phyloP scores from a whole-genome alignment of 1,140 invertebrate species.

The Tribolium madens region DNA sequence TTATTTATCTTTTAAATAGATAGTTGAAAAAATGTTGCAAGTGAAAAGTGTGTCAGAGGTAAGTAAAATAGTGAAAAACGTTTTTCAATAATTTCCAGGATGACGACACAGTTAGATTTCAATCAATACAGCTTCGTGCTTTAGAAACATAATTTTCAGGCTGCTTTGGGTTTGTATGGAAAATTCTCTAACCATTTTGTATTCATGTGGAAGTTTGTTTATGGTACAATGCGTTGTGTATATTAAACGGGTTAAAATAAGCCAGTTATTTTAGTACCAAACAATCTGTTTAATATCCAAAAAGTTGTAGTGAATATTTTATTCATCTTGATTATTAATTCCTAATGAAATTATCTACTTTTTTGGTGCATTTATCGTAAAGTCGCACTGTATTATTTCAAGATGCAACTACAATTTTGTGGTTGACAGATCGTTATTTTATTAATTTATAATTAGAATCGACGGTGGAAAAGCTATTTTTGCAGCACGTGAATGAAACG shows the following conservation, averaged over 20 bases:
- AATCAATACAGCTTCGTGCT: slow-evolving; percentile 23
- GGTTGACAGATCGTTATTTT: neutral
- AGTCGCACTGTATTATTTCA: too few species aligned
- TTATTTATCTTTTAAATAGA: too few species aligned
- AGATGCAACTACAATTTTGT: too few species aligned
- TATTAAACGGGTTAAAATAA: slow-evolving; percentile 31
- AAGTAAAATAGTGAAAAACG: slow-evolving; percentile 10
- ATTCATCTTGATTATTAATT: too few species aligned
- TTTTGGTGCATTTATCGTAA: too few species aligned
- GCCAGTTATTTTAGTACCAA: slow-evolving; percentile 20
- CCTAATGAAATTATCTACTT: neutral
- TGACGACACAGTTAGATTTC: slow-evolving; percentile 9
- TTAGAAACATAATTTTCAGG: slow-evolving; percentile 8
- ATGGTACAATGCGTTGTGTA: slow-evolving; percentile 33
- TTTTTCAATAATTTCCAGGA: neutral
- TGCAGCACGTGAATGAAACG: neutral
- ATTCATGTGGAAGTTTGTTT: slow-evolving; percentile 39
- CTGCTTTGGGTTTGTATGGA: slow-evolving; percentile 14
- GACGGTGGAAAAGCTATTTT: neutral
- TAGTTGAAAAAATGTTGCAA: neutral
- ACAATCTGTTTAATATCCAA: slow-evolving; percentile 10
- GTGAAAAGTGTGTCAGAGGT: slow-evolving; percentile 12
- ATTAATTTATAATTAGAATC: neutral
- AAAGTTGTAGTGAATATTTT: neutral
- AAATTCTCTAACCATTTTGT: slow-evolving; percentile 22